phyloP scores from a whole-genome alignment of 2,113 vertebrate species.

The Parus major region DNA sequence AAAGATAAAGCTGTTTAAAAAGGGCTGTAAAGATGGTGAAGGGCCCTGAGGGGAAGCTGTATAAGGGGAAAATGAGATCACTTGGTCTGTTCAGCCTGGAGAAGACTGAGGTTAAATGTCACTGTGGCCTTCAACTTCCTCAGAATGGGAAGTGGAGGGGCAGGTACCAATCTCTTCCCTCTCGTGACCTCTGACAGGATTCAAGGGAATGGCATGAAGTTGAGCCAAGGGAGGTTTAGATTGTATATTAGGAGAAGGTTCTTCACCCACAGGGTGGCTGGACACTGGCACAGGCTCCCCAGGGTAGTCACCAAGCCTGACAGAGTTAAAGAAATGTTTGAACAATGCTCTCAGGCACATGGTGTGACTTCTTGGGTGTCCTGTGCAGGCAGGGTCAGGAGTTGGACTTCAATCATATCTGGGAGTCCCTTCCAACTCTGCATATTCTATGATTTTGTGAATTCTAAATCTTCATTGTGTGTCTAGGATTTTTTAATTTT shows the following conservation, averaged over 20 bases:
- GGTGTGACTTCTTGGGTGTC: neutral
- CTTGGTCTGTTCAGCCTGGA: neutral
- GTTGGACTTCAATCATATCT: neutral
- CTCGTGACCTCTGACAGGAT: neutral
- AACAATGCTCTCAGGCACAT: neutral
- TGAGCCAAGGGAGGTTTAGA: neutral
- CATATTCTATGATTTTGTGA: neutral
- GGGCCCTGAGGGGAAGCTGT: rapidly evolving
- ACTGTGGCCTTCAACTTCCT: neutral
- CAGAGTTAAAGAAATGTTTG: neutral
- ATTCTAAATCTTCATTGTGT: neutral
- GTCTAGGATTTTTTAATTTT: neutral
- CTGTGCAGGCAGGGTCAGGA: neutral
- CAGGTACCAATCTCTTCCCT: neutral
- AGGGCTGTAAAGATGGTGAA: neutral
- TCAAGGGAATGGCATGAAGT: neutral
- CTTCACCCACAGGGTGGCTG: neutral
- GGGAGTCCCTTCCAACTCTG: neutral
- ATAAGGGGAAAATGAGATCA: neutral
- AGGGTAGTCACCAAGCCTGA: neutral
- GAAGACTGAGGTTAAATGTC: neutral
- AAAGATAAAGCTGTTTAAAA: neutral
- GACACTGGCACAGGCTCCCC: neutral
- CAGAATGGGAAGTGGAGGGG: too few relatives aligned
- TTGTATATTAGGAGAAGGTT: neutral